phyloP scores from a whole-genome alignment of 2,888 invertebrate species.

The Andrena praecox region DNA sequence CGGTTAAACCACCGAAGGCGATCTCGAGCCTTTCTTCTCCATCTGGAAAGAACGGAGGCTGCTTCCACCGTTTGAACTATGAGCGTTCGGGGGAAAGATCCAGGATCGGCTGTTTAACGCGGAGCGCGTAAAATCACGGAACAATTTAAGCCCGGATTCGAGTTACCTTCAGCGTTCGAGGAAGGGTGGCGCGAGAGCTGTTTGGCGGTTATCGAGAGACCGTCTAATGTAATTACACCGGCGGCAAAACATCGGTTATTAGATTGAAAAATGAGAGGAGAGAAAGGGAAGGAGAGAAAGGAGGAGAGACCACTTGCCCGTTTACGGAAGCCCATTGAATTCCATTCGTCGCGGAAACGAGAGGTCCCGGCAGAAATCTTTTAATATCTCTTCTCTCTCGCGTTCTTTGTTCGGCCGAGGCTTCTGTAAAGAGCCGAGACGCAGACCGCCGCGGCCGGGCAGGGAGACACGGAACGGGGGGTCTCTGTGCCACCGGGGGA shows the following conservation, averaged over 20 bases:
- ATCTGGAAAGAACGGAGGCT: no score
- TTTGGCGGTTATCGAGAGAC: conserved; percentile 53
- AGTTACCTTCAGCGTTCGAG: background rate
- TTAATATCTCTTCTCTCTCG: conserved; percentile 70
- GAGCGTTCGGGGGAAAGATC: no score
- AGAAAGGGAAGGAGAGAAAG: background rate
- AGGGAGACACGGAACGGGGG: conserved; percentile 17
- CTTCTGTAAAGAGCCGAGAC: conserved; percentile 64
- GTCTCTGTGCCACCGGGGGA: conserved; percentile 22
- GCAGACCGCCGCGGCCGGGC: conserved; percentile 30
- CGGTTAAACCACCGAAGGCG: no score
- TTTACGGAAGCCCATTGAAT: conserved; percentile 71
- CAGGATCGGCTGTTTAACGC: no score
- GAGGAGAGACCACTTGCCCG: conserved; percentile 65
- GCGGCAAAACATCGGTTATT: conserved; percentile 64
- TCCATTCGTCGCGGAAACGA: conserved; percentile 72
- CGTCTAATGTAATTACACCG: conserved; percentile 68
- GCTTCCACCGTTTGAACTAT: no score
- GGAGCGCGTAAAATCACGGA: background rate
- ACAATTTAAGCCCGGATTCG: background rate
- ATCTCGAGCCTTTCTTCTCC: no score
- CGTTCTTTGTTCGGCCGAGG: conserved; percentile 70
- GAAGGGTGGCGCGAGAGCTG: conserved; percentile 11
- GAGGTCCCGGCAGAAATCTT: conserved; percentile 74
- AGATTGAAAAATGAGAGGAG: conserved; percentile 51